A percentile compares a stretch with the other conserved stretches of the same genome.
phyloP scores from a whole-genome alignment of 2,797 vertebrate species.

The Agapornis canus region DNA sequence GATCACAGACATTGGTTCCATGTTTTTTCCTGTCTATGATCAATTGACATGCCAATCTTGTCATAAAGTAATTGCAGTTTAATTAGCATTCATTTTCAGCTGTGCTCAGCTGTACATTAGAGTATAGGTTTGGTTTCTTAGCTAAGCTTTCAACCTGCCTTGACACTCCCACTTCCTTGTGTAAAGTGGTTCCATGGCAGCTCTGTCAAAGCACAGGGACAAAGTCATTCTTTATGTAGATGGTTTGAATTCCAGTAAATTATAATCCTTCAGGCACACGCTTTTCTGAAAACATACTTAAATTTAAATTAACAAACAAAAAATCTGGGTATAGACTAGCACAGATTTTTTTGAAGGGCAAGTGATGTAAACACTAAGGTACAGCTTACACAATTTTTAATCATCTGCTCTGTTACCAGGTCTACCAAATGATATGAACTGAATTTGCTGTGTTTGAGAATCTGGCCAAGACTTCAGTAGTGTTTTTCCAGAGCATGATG shows the following conservation, averaged over 20 bases:
- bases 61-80: background rate
- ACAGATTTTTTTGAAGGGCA: background rate
- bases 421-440: background rate
- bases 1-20: background rate
- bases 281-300: background rate
- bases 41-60: background rate
- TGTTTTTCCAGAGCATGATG: background rate
- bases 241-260: background rate
- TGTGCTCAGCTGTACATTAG: background rate
- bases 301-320: background rate
- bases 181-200: background rate
- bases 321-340: background rate
- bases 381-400: background rate
- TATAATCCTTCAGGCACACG: background rate
- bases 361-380: background rate
- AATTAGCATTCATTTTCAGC: conserved; percentile 16
- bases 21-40: background rate
- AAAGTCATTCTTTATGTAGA: background rate
- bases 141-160: background rate
- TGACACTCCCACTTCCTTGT: background rate
- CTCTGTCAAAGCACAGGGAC: background rate
- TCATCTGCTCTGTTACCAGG: background rate
- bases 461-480: background rate
- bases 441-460: background rate
- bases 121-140: background rate